These are phyloP conservation scores for Mirounga angustirostris DNA, from an alignment of 2,113 vertebrate genomes.

Conservation along the genomic window DNA sequence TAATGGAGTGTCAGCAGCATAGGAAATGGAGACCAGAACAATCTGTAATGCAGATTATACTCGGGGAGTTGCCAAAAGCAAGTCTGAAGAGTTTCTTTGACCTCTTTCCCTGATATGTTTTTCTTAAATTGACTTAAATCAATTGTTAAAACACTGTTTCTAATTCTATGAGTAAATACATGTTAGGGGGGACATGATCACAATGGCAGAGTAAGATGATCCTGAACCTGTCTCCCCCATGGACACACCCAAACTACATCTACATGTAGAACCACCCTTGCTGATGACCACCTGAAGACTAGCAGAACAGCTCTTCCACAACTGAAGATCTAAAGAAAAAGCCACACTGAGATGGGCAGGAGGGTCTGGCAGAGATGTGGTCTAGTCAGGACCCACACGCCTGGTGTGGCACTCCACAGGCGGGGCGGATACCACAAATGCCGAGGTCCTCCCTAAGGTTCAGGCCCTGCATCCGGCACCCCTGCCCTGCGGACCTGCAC, in stretches of 20 bases:
- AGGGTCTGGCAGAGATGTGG: neutral
- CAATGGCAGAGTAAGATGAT: neutral
- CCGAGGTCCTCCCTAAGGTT: too few relatives aligned
- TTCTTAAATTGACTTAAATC: neutral
- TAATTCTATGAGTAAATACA: neutral
- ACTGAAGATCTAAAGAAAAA: neutral
- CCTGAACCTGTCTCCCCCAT: neutral
- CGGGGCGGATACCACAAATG: neutral
- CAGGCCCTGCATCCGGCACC: neutral
- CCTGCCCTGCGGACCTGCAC: neutral
- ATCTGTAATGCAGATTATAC: rapidly evolving
- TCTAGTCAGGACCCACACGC: neutral
- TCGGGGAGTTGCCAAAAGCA: neutral
- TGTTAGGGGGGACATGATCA: neutral
- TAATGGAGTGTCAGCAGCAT: neutral
- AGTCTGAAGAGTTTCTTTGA: neutral
- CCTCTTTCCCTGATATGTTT: neutral
- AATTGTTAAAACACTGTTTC: neutral
- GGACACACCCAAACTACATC: neutral
- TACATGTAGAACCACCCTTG: neutral
- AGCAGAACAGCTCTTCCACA: neutral
- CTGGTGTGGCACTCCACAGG: neutral
- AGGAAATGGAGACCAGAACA: too few relatives aligned
- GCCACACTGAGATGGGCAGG: neutral
- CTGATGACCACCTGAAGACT: neutral